Base-by-base conservation (phyloP, 1,140 invertebrate genomes). In the Penaeus indicus region DNA sequence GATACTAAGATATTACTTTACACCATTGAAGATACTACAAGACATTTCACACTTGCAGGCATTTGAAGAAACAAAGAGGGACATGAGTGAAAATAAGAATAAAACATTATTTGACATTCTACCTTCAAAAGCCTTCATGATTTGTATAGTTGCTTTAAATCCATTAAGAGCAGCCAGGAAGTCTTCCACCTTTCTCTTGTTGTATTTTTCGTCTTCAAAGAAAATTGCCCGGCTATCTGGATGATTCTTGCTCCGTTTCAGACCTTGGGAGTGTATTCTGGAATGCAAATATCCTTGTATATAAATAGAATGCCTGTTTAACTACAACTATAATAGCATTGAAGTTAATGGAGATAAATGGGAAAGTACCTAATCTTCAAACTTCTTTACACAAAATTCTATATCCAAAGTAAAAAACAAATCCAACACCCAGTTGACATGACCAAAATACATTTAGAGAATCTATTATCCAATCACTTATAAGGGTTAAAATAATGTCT, bases 221-320 rank as follows among this genome's bases (percentile, higher is more conserved):
- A 99, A 95, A 81, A 99, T 96, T 0, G 99, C 99, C 90, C 98
- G 94, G 1, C 95, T 95, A 91, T 99, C 98, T 0, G 99, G 98
- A 93, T 99, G 98, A 89, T 95, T 93, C 89, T 95, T 94, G 47
- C 95, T 94, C 77, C 95, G 94, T 62, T 88, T 95, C 95, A 84
- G 95, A 61, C 98, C 98, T 86, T 98, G 95, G 7, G 95, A 94
- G 92, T 99, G 97, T 91, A 99, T 97, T 93, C 97, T 97, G 92
- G 54, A 94, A 94, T 86, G 62, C 11, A 42, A 84, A 84, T 13
- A 86, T 21, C 47, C 32, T 32, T 2, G 1, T 27, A 54, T 54
- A 54, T 54, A 54, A 54, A 54, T 16, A 2, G 54, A 13, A 54
- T 54, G 54, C 16, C 54, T 54, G 54, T 16, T 16, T 54, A 11